These are phyloP conservation scores for Cybosia mesomella DNA, from an alignment of 2,888 invertebrate genomes.

Conservation along the genomic window DNA sequence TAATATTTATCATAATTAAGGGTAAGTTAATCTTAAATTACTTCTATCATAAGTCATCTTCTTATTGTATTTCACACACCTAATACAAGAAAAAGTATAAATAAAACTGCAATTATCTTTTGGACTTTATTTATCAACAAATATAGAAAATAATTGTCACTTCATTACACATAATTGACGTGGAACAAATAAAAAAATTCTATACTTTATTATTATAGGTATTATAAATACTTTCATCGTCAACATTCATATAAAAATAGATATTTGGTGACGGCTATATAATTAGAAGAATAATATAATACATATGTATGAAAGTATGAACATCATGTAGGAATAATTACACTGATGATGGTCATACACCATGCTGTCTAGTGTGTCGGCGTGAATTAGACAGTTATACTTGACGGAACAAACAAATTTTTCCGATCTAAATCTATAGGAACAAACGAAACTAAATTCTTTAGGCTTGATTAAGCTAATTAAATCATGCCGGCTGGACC, in stretches of 20 bases:
- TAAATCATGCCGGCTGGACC: not conserved
- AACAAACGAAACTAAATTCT: not conserved
- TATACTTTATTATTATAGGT: conserved; percentile 25
- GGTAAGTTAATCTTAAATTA: not conserved
- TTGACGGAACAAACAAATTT: not conserved
- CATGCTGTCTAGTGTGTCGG: too few relatives aligned
- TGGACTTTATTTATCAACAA: conserved; percentile 51
- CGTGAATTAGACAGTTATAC: not conserved
- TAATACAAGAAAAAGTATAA: conserved; percentile 1
- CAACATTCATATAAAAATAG: conserved; percentile 75
- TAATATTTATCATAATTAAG: too few relatives aligned
- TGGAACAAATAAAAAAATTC: conserved; percentile 46
- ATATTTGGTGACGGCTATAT: conserved; percentile 50
- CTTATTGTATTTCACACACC: not conserved
- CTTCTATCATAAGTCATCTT: not conserved
- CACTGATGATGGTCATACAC: not conserved
- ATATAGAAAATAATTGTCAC: conserved; percentile 55
- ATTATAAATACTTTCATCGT: conserved; percentile 24
- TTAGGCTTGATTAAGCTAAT: not conserved
- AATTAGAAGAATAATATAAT: conserved; percentile 33
- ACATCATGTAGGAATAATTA: conserved; percentile 18
- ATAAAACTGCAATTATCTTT: conserved; percentile 37
- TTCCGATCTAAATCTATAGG: too few relatives aligned
- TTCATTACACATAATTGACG: conserved; percentile 63
- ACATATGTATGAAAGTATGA: conserved; percentile 32